phyloP scores from a whole-genome alignment of 2,888 invertebrate species.

The Agrochola lota region DNA sequence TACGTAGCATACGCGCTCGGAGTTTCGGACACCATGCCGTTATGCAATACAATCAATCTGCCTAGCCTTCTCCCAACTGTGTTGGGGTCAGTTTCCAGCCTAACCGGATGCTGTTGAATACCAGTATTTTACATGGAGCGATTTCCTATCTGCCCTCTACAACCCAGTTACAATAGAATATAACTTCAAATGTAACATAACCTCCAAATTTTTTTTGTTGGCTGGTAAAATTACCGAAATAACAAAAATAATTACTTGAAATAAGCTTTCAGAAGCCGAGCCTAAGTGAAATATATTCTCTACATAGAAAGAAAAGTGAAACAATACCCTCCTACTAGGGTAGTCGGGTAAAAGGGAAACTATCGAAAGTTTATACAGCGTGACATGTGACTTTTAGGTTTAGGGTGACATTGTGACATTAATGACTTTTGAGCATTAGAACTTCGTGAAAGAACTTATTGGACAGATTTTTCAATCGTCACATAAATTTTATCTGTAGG shows the following conservation, averaged over 20 bases:
- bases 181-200: neutral
- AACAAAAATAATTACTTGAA: no score
- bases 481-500: neutral
- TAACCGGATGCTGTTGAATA: no score
- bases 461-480: neutral
- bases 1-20: neutral
- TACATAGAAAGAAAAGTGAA: neutral
- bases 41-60: no score
- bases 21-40: no score
- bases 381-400: neutral
- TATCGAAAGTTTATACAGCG: neutral
- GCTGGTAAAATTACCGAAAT: neutral
- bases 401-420: neutral
- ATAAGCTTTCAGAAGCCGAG: slow-evolving; percentile 4
- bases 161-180: neutral
- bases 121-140: no score
- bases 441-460: neutral
- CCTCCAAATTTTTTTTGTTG: neutral
- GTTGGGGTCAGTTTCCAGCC: no score
- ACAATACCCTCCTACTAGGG: neutral
- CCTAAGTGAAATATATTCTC: neutral
- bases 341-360: neutral
- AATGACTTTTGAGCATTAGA: slow-evolving; percentile 3
- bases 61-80: no score
- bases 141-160: no score